These are phyloP conservation scores for Rhynchonycteris naso DNA, from an alignment of 2,797 vertebrate genomes.

Conservation along the genomic window DNA sequence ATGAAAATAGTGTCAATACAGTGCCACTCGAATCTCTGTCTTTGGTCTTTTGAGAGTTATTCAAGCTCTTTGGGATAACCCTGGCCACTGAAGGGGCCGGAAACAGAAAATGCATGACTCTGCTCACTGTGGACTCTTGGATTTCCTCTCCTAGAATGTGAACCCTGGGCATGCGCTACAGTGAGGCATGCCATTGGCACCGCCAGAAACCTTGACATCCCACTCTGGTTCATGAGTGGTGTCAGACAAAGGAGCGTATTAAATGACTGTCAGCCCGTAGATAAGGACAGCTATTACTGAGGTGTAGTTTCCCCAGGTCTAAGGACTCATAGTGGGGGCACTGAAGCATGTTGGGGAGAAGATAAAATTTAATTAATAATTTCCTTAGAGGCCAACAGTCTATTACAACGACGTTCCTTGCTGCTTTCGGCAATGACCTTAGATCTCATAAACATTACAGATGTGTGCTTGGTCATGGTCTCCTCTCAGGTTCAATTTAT, in stretches of 20 bases:
- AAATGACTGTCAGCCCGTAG: conserved; percentile 63
- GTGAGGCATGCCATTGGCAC: conserved; percentile 46
- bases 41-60: neutral
- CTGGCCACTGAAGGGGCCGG: neutral
- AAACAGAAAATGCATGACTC: conserved; percentile 54
- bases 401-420: conserved; percentile 72
- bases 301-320: conserved; percentile 68
- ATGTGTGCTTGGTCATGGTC: conserved; percentile 58
- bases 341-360: conserved; percentile 74
- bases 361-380: conserved; percentile 83
- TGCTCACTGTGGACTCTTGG: neutral
- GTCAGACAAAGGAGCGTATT: conserved; percentile 79
- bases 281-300: conserved; percentile 79
- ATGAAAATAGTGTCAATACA: conserved; percentile 27
- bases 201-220: conserved; percentile 64
- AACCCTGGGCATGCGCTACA: conserved; percentile 49
- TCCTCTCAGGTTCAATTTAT: conserved; percentile 69
- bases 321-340: conserved; percentile 69
- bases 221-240: conserved; percentile 45
- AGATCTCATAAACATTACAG: conserved; percentile 72
- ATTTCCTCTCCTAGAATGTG: conserved; percentile 64
- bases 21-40: neutral
- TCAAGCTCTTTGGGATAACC: neutral
- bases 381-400: conserved; percentile 79
- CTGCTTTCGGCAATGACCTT: conserved; percentile 76